phyloP scores from a whole-genome alignment of 2,888 invertebrate species.

The Drosophila barbarae region DNA sequence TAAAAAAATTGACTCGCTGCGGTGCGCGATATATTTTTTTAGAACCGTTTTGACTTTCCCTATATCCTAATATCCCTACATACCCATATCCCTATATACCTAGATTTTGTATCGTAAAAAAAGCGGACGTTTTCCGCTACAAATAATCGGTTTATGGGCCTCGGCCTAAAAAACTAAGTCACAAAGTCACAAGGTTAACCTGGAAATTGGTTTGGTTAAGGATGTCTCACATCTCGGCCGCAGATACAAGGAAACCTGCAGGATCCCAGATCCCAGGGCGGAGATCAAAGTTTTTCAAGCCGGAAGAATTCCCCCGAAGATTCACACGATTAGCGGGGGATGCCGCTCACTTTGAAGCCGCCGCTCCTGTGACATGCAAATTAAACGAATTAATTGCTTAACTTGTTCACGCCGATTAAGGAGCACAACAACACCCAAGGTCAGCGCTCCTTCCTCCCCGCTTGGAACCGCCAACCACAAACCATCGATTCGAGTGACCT shows the following conservation, averaged over 20 bases:
- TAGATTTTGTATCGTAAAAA: conserved; percentile 57
- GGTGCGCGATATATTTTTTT: conserved; percentile 65
- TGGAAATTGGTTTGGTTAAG: conserved; percentile 6
- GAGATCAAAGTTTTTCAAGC: conserved; percentile 46
- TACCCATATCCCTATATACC: not conserved
- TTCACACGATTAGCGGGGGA: conserved; percentile 35
- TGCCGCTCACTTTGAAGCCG: conserved; percentile 38
- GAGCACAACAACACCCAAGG: conserved; percentile 2
- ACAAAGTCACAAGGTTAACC: conserved; percentile 26
- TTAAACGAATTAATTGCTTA: conserved; percentile 62
- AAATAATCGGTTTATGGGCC: conserved; percentile 66
- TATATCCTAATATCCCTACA: not conserved
- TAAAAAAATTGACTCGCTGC: conserved; percentile 66
- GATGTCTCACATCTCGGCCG: conserved; percentile 1
- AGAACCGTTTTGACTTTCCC: conserved; percentile 34
- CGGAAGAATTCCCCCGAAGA: conserved; percentile 50
- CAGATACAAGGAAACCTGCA: conserved; percentile 55
- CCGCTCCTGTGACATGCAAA: conserved; percentile 59
- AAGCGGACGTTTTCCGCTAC: conserved; percentile 12
- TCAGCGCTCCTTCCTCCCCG: not conserved
- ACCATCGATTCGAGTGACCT: conserved; percentile 56
- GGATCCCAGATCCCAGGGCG: conserved; percentile 37
- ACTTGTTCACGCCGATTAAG: conserved; percentile 61
- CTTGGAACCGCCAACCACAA: conserved; percentile 20
- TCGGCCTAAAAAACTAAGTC: conserved; percentile 56